Base-by-base conservation (phyloP, 1,140 invertebrate genomes). In the Drosophila mayri region DNA sequence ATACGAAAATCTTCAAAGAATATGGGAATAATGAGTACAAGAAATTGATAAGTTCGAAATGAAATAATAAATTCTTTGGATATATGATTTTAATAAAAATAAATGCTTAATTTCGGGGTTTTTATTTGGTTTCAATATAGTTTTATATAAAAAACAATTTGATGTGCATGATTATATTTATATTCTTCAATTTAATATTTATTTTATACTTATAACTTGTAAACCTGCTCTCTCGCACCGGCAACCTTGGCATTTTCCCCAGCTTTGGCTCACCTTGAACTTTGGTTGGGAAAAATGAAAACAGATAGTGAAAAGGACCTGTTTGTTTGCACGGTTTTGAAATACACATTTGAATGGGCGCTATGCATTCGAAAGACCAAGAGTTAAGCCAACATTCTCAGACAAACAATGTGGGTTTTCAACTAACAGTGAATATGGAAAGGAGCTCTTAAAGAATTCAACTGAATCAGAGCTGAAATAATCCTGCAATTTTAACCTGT, bases 291-390 rank as follows among this genome's bases (percentile, higher is more conserved):
- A 63, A 46, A 52, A 58, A 54, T 4, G n/a, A 70, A 68, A 38
- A 43, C 14, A 59, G 50, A 72, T 58, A 43, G 54, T 40, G 22
- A 41, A 35, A 25, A n/a, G 54, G 54, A 14, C 22, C 18, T 60
- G 28, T 60, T 71, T 49, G 66, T 59, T 66, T 43, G 73, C 50
- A 32, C 9, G 22, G 40, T 57, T 79, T 55, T 60, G 50, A 58
- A 71, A 76, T 79, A 52, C 55, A 40, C 50, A 28, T 73, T 86
- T 73, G 61, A 87, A 63, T 37, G 28, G 18, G 50, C 49, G 37
- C 63, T 44, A 50, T 46, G 14, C 41, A 73, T 38, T 44, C 16
- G 37, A 25, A 49, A 79, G 77, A 76, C 25, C 66, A 83, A 49
- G 67, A 68, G 71, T 73, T 71, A 72, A 68, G 18, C 55, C 67